Evolutionary conservation across 2,113 vertebrate genomes (phyloP).

Genomic region (Sturnira hondurensis): DNA sequence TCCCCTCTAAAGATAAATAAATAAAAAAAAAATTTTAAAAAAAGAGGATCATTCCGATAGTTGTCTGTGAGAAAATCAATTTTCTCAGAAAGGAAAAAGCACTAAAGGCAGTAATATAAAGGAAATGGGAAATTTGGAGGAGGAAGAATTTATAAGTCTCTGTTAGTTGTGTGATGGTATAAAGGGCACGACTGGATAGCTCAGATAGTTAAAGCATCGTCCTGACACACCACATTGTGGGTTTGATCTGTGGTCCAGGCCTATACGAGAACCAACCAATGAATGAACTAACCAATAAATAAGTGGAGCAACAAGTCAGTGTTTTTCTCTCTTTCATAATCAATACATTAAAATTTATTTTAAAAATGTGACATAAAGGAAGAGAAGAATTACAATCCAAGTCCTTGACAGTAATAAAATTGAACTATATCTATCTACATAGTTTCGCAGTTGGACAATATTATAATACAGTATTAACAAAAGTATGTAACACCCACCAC

Average conservation of each 20-base stretch:
- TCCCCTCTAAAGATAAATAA: too few species aligned
- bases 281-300: too few species aligned
- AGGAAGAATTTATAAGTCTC: background rate
- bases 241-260: too few species aligned
- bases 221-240: too few species aligned
- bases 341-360: too few species aligned
- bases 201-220: too few species aligned
- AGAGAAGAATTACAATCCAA: background rate
- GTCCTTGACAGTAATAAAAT: background rate
- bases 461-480: background rate
- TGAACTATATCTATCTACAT: background rate
- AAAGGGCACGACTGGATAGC: background rate
- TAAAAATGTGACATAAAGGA: background rate
- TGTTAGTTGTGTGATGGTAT: background rate
- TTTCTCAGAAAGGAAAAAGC: background rate
- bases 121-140: background rate
- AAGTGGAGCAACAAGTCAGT: too few species aligned
- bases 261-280: too few species aligned
- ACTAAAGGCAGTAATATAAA: background rate
- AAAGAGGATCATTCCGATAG: background rate
- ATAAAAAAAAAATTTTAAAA: too few species aligned
- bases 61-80: background rate
- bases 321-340: too few species aligned
- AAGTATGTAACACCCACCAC: background rate
- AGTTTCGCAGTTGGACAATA: background rate